Conservation (phyloP, 2,888 invertebrate species). For the Pterobdella sp. region DNA sequence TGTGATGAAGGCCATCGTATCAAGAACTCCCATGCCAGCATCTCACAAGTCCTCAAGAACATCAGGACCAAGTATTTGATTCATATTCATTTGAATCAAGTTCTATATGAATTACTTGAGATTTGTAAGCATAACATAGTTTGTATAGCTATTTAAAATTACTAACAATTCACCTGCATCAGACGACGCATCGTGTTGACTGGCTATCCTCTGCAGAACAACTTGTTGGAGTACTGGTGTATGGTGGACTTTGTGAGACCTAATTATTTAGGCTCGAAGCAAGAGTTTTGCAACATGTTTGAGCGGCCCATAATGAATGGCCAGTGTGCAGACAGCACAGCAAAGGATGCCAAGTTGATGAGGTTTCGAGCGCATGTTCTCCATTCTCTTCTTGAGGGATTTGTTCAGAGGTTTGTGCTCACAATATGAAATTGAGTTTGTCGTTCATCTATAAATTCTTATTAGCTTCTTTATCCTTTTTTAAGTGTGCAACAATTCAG, state of each 20-base stretch:
- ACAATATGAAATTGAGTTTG: background rate
- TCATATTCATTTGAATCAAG: background rate
- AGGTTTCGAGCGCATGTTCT: constrained; percentile 88
- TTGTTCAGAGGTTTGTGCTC: constrained; percentile 64
- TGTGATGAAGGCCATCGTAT: constrained; percentile 72
- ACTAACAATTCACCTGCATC: background rate
- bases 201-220: constrained; percentile 96
- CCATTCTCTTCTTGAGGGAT: constrained; percentile 85
- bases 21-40: constrained; percentile 93
- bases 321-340: constrained; percentile 92
- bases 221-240: constrained; percentile 81
- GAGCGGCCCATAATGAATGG: constrained; percentile 96
- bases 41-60: constrained; percentile 85
- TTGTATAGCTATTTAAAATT: background rate
- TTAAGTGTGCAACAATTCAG: too few relatives aligned
- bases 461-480: too few relatives aligned
- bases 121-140: too few relatives aligned
- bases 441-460: too few relatives aligned
- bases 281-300: constrained; percentile 96
- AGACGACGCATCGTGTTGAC: constrained; percentile 86
- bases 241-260: constrained; percentile 98
- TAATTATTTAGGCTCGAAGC: constrained; percentile 89
- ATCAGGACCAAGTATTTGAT: constrained; percentile 67
- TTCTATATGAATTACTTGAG: too few relatives aligned
- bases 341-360: constrained; percentile 86